Evolutionary conservation across 2,797 vertebrate genomes (phyloP).

Genomic region (Pygocentrus nattereri): DNA sequence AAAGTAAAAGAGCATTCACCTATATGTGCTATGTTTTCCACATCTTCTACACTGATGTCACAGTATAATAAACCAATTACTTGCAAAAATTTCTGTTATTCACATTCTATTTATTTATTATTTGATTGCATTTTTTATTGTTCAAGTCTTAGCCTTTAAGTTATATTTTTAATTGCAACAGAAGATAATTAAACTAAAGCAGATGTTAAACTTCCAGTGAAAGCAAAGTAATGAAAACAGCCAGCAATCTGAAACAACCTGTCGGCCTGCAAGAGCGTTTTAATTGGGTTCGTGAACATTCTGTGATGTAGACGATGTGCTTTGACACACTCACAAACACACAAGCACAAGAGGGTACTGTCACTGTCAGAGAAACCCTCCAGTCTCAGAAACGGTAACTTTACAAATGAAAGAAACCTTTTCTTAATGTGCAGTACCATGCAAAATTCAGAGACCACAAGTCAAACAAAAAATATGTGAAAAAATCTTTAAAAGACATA

Average conservation of each 20-base stretch:
- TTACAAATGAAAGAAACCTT: too few species aligned
- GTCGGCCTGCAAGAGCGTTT: slow-evolving; percentile 69
- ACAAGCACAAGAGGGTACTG: slow-evolving; percentile 59
- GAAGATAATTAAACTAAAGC: slow-evolving; percentile 57
- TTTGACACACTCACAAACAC: not conserved
- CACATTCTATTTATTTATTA: not conserved
- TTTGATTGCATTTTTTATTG: slow-evolving; percentile 13
- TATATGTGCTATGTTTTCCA: too few species aligned
- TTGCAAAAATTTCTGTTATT: not conserved
- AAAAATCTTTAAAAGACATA: too few species aligned
- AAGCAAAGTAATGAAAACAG: slow-evolving; percentile 36
- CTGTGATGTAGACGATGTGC: not conserved
- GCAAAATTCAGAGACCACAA: too few species aligned
- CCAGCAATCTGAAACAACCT: slow-evolving; percentile 62
- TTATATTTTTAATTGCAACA: slow-evolving; percentile 22
- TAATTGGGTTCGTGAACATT: slow-evolving; percentile 66
- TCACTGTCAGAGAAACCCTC: not conserved
- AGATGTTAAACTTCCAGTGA: slow-evolving; percentile 44
- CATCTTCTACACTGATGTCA: too few species aligned
- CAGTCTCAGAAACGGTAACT: too few species aligned
- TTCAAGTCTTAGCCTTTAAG: not conserved
- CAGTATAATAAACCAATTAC: not conserved
- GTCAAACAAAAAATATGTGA: too few species aligned
- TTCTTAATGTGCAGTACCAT: too few species aligned
- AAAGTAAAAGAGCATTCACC: too few species aligned